phyloP scores from a whole-genome alignment of 37 sponge, comb jelly and placozoan species.

The Aplysina aerophoba region DNA sequence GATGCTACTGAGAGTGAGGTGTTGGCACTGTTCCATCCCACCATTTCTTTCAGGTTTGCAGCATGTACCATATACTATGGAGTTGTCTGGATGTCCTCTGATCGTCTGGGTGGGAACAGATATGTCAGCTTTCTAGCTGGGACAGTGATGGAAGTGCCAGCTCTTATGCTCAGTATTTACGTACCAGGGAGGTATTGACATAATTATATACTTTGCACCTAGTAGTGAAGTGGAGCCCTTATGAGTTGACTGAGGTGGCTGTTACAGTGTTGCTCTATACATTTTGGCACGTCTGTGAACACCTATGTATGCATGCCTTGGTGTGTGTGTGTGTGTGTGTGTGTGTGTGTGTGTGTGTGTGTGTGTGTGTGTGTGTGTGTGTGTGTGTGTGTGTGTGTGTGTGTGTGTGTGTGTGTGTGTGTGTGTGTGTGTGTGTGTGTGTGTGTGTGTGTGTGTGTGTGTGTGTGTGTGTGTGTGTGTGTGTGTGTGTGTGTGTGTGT shows the following conservation, averaged over 20 bases:
- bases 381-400: slow-evolving; percentile 36
- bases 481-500: no score
- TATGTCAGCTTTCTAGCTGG: slow-evolving; percentile 58
- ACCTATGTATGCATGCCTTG: background rate
- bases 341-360: slow-evolving; percentile 23
- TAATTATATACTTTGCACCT: background rate
- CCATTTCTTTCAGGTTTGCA: slow-evolving; percentile 44
- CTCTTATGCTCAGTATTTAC: slow-evolving; percentile 10
- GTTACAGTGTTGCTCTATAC: background rate
- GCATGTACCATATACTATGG: slow-evolving; percentile 57
- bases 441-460: slow-evolving; percentile 33
- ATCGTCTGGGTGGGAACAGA: slow-evolving; percentile 48
- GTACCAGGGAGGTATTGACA: slow-evolving; percentile 45
- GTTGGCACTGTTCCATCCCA: background rate
- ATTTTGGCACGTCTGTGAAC: background rate
- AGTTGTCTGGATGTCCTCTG: slow-evolving; percentile 47
- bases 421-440: slow-evolving; percentile 34
- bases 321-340: background rate
- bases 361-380: slow-evolving; percentile 21
- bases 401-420: slow-evolving; percentile 25
- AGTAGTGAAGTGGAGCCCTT: background rate
- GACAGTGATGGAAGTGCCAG: slow-evolving; percentile 62
- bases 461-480: slow-evolving; percentile 30
- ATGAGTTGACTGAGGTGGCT: background rate
- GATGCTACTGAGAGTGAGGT: background rate